These are phyloP conservation scores for Vicugna pacos DNA, from an alignment of 2,113 vertebrate genomes.

Conservation along the genomic window DNA sequence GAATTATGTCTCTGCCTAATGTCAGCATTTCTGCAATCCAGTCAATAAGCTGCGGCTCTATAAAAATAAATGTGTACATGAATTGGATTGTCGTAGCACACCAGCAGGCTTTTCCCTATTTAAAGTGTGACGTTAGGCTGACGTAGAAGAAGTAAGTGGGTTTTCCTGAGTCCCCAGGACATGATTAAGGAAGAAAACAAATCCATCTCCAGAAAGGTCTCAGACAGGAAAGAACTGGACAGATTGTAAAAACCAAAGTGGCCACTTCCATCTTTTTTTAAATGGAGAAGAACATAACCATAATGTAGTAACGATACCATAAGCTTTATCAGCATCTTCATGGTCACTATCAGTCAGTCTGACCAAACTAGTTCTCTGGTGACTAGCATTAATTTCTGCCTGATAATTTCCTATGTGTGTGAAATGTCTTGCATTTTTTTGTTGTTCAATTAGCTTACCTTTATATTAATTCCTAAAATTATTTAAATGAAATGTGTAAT, in stretches of 20 bases:
- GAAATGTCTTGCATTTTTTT: conserved; percentile 38
- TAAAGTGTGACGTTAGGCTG: neutral
- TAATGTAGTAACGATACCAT: neutral
- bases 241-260: neutral
- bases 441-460: neutral
- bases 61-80: neutral
- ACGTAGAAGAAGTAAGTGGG: neutral
- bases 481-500: conserved; percentile 48
- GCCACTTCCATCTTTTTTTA: neutral
- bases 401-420: neutral
- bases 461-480: conserved; percentile 32
- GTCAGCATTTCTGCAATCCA: neutral
- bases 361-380: neutral
- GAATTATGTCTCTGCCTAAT: neutral
- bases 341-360: neutral
- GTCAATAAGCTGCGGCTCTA: neutral
- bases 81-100: neutral
- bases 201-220: neutral
- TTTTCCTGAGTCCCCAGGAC: conserved; percentile 33
- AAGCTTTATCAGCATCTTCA: neutral
- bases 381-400: neutral
- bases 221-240: neutral
- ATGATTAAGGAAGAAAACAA: conserved; percentile 34
- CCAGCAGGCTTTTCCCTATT: neutral
- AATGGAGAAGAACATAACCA: neutral